Base-by-base conservation (phyloP, 35 echinoderm and acorn worm genomes). In the Heliocidaris erythrogramma region DNA sequence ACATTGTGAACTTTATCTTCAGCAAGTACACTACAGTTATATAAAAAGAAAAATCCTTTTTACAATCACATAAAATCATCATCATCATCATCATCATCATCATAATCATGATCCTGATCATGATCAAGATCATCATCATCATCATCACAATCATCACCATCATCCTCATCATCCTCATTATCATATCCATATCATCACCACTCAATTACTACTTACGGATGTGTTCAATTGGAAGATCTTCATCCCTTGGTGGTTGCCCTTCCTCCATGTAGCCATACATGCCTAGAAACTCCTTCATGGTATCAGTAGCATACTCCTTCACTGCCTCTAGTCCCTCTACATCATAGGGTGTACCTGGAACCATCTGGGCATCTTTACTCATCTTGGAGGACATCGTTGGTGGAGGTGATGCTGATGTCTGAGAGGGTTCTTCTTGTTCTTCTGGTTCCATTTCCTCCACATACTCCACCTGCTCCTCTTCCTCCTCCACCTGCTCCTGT, bases 241-340 rank as follows among this genome's bases (percentile, higher is more conserved):
- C 94, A 9, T 97, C 97, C 91, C 91, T 92, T 16, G 86, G 27
- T 13, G 47, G 93, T 35, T 84, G 35, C 59, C 95, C 30, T 16
- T 99, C 98, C 35, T 97, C 96, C 30, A 95, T 96, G 48, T 97
- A 97, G 21, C 98, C 98, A 59, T 97, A 99, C 96, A 99, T 97
- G n/a, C 96, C 97, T 21, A 99, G 94, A 30, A 99, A 96, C 61
- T 99, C 98, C 86, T 99, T 97, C 97, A 99, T 97, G 29, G 98
- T 97, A 78, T 96, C 94, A 60, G 97, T 94, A 11, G 98, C 98
- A 85, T 99, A 99, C 59, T 97, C 97, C 86, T 96, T 87, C 29
- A 99, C 97, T 0, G 94, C 98, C 18, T 59, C 84, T 13, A 92
- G 56, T 49, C 93, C 95, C 9, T 95, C 91, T 32, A 93, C 21